Base-by-base conservation (phyloP, 1,140 invertebrate genomes). In the Drosophila virilis region DNA sequence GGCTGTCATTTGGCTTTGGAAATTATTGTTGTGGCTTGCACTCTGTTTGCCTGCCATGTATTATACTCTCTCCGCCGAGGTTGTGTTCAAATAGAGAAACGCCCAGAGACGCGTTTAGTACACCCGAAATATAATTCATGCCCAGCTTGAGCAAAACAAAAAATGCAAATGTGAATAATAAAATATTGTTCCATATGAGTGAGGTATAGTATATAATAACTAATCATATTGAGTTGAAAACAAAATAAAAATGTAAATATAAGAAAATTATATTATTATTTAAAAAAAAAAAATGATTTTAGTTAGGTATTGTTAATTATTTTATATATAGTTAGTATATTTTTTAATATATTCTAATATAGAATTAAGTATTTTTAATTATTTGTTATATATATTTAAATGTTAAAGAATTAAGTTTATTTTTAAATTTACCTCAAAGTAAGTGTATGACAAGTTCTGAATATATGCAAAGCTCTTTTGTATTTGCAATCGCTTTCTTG, bases 1-100 rank as follows among this genome's bases (percentile, higher is more conserved):
- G 83, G 76, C 83, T 86, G 83, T 86, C 84, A 89, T 88, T 86
- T 88, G 83, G 79, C 81, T 86, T 88, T 88, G 76, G 69, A 86
- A 86, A 86, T 86, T 88, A 88, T 86, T 88, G 72, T 88, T 88
- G 83, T 79, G 79, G 82, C 79, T 60, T 83, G 76, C 82, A 88
- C 79, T 77, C 62, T 70, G 66, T 28, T 61, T 60, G 61, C 74
- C 69, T 76, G 64, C 43, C 62, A 28, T 28, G 22, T 5, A 28
- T 73, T 48, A 69, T 71, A 59, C 57, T 17, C 57, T 59, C 32
- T n/a, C 57, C 1, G 3, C 4, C 32, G n/a, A 13, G 4, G 50
- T 8, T n/a, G 7, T 51, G 32, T 35, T 33, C 50, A 15, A 15
- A 35, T 35, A 8, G 28, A 13, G 40, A 6, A 12, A 8, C 38